phyloP scores from a whole-genome alignment of 53 echinoderm and acorn worm species.

The Paracentrotus lividus region DNA sequence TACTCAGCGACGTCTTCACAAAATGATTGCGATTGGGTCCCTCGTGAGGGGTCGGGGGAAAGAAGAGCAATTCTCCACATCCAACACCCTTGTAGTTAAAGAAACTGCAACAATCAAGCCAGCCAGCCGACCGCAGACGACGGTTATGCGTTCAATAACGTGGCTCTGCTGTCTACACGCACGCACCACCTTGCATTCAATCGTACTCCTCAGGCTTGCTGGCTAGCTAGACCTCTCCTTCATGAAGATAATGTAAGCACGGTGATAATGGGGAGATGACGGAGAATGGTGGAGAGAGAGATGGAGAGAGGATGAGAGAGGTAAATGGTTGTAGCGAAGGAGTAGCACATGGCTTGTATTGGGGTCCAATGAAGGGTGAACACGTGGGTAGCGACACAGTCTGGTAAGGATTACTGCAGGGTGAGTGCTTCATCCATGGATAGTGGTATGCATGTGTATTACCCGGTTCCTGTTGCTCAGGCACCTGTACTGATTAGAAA shows the following conservation, averaged over 20 bases:
- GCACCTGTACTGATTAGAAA: conserved; percentile 4
- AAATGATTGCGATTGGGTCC: not conserved
- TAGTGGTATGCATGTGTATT: not conserved
- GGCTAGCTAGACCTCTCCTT: conserved; percentile 1
- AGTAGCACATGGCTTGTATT: not conserved
- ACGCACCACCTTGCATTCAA: too few relatives aligned
- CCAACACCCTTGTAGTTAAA: not conserved
- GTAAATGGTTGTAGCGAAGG: too few relatives aligned
- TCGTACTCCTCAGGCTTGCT: not conserved
- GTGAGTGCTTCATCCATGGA: not conserved
- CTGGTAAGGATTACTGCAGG: not conserved
- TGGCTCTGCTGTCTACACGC: not conserved
- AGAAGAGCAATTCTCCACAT: not conserved
- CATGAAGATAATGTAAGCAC: conserved; percentile 11
- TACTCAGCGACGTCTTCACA: not conserved
- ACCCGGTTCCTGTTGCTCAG: not conserved
- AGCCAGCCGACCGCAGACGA: not conserved
- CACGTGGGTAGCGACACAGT: not conserved
- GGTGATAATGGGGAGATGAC: conserved; percentile 10
- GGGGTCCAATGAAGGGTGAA: not conserved
- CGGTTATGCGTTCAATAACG: not conserved
- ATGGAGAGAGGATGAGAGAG: too few relatives aligned
- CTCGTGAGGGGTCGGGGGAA: not conserved
- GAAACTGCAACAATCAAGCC: not conserved
- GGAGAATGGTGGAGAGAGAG: not conserved